Percentiles rank a stretch among this genome's conserved stretches.
Evolutionary conservation across 2,113 vertebrate genomes (phyloP).

Genomic region (Pandion haliaetus): DNA sequence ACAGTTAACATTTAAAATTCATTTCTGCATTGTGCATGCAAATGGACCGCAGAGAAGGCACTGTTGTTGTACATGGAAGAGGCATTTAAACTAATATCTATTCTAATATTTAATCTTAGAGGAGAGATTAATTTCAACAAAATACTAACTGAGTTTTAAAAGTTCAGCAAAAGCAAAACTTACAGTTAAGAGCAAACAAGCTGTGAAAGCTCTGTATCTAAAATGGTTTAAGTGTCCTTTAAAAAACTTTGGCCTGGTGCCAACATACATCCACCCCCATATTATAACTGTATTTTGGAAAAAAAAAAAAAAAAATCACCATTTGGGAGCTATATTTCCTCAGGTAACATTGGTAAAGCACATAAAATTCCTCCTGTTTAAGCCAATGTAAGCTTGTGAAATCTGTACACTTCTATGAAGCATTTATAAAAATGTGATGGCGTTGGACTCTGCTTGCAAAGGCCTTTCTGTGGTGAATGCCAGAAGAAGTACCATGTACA

Average conservation of each 20-base stretch:
- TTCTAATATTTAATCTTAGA: neutral
- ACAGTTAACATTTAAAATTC: neutral
- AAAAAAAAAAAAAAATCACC: neutral
- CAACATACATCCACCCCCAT: neutral
- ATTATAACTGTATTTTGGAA: neutral
- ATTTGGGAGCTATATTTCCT: conserved; percentile 40
- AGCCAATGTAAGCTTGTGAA: conserved; percentile 51
- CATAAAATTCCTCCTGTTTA: neutral
- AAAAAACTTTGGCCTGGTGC: neutral
- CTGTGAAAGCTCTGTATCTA: neutral
- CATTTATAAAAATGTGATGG: neutral
- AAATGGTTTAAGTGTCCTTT: neutral
- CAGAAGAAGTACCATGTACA: neutral
- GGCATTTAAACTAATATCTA: neutral
- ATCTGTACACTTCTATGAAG: neutral
- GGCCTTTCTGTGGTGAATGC: neutral
- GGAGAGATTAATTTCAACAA: neutral
- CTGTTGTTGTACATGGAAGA: neutral
- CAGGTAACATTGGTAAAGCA: neutral
- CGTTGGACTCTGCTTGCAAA: neutral
- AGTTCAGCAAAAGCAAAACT: neutral
- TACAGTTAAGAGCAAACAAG: neutral
- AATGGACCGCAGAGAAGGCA: neutral
- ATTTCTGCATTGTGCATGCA: neutral
- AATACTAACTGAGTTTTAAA: neutral